Base-by-base conservation (phyloP, 2,113 vertebrate genomes). In the Salvelinus sp. region DNA sequence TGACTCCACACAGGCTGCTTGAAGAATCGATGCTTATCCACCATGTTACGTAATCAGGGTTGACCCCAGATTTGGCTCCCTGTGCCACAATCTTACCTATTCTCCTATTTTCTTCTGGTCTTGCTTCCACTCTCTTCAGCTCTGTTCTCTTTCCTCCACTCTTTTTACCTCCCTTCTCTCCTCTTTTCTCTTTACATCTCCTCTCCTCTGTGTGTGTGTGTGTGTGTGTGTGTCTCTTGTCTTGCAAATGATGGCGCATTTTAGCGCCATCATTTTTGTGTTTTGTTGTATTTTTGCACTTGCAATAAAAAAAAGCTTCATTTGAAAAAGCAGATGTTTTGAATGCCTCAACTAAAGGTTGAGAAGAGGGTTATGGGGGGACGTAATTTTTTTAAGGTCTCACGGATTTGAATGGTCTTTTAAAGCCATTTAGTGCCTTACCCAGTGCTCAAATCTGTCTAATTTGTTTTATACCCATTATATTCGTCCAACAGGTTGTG, bases 361-460 rank as follows among this genome's bases (percentile, higher is more conserved):
- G 38, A 27, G n/a, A 62, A 13, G n/a, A 27, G 63, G 38, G 38
- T 38, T 9, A 9, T 9, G 38, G 38, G 38, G 6, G 16, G 48
- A 20, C 1, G 57, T 16, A 3, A 4, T 23, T 47, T 76, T 23
- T 47, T 76, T 50, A 77, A 48, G 69, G 33, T 57, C 27, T 75
- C 70, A 79, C 72, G 65, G 78, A 81, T 81, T 76, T 79, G 54
- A 27, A 66, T 6, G 16, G 4, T 16, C 14, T 18, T 30, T 30
- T 6, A 9, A 30, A 2, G 3, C 7, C 3, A 7, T 68, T 68
- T 65, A 4, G 22, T 38, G 65, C 16, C 6, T 38, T 38, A 38
- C 75, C 65, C 14, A 33, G 18, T 28, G 3, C 18, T 38, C 65
- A n/a, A 30, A 68, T 18, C 65, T 20, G 16, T 16, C 65, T 18